Base-by-base conservation (phyloP, 2,888 invertebrate genomes). In the Sarcophaga subvicina region DNA sequence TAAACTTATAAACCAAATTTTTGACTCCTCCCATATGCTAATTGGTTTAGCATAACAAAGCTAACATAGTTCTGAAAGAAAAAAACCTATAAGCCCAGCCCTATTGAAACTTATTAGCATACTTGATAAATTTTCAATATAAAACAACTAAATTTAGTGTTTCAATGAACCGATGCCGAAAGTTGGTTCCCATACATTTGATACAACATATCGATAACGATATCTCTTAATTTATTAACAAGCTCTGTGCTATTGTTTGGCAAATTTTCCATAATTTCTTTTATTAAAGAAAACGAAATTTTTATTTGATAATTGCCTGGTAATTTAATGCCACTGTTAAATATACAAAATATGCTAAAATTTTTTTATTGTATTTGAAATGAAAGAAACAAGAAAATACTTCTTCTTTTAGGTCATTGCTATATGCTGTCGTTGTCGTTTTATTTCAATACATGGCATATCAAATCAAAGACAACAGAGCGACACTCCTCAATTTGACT, bases 401-500 rank as follows among this genome's bases (percentile, higher is more conserved):
- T 2, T 37, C 37, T 17, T 14, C 14, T 72, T 72, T 72, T 72
- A 72, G 59, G 72, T 60, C 60, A 72, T 60, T 72, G 59, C 49
- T 72, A 37, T 27, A 71, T 4, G 27, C 20, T 1, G 25, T 47
- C 45, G 20, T 17, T 27, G 45, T 37, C 17, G 37, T 27, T 20
- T 2, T 6, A 0, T 10, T 25, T 71, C 49, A 22, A 10, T 37
- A 37, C 14, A 49, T 1, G 14, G 6, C n/a, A 25, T 69, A 47
- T 49, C 54, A 17, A 54, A 54, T 54, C 54, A 54, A 54, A 62
- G 14, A 67, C 17, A 11, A 20, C 8, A 37, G 37, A 37, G 37
- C n/a, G 54, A 60, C 72, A 73, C 66, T 75, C 67, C 62, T 62
- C 60, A 27, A 47, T 69, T 69, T 75, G 4, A 22, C 10, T 62